Base-by-base conservation (phyloP, 1,140 invertebrate genomes). In the Musca vetustissima region DNA sequence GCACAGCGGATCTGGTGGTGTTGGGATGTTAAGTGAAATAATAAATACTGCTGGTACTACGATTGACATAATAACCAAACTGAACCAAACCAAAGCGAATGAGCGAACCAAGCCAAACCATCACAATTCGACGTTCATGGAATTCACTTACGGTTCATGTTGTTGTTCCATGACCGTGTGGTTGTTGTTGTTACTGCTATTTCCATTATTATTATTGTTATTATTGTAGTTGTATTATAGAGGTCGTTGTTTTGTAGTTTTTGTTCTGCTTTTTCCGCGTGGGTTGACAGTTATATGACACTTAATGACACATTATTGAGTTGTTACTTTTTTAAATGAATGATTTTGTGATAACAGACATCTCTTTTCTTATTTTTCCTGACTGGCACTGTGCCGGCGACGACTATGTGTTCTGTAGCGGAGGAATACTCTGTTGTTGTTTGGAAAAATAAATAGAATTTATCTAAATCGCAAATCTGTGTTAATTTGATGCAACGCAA, bases 271-370 rank as follows among this genome's bases (percentile, higher is more conserved):
- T 43, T n/a, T 43, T 19, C 17, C 36, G 64, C 48, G 64, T 65
- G 64, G 48, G 43, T 50, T 65, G 64, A 65, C 64, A 65, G 43
- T 49, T 49, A 65, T 65, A 49, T 65, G 64, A 65, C 43, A 65
- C 64, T 65, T 65, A 65, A 65, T 65, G 64, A 65, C 64, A 65
- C 64, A 65, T 65, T 65, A 65, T 65, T 65, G 64, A 65, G 64
- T 65, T 65, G 64, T 65, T 65, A 65, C 64, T 65, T 50, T 49
- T 52, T 19, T 22, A 22, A 65, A 65, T 65, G 64, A 48, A 61
- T 61, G 57, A 61, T 61, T 61, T 36, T 61, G 28, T 43, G 36
- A 43, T 43, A 43, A 43, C 36, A 43, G 36, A 43, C 36, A 43
- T 43, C 36, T 43, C 36, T 43, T 43, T 43, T n/a, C n/a, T n/a